Conservation (phyloP, 2,888 invertebrate genomes). For the Trissoscelio sp. region DNA sequence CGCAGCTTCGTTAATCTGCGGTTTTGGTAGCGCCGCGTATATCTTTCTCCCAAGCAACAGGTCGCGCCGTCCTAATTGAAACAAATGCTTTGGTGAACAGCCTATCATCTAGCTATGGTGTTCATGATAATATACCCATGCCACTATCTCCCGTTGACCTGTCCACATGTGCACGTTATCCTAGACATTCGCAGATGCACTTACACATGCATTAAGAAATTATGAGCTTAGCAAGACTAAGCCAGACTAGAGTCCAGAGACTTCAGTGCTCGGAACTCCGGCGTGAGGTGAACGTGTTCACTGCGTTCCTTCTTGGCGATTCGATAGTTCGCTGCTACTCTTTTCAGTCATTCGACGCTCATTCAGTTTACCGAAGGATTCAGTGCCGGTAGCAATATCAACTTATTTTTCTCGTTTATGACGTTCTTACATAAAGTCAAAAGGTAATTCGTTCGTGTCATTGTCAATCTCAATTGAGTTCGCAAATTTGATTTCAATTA, state of each 20-base stretch:
- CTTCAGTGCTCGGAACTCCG: slow-evolving; percentile 68
- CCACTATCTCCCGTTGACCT: slow-evolving; percentile 37
- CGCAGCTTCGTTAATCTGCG: slow-evolving; percentile 8
- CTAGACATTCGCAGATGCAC: slow-evolving; percentile 62
- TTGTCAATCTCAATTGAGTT: slow-evolving; percentile 12
- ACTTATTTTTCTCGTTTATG: slow-evolving; percentile 59
- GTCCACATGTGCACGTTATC: slow-evolving; percentile 42
- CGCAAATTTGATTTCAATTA: no score
- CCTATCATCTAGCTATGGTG: slow-evolving; percentile 2
- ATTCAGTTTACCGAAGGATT: slow-evolving; percentile 65
- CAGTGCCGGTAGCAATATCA: slow-evolving; percentile 67
- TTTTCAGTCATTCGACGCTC: slow-evolving; percentile 62
- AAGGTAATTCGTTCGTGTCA: slow-evolving; percentile 44
- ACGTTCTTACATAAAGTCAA: slow-evolving; percentile 46
- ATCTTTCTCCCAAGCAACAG: slow-evolving; percentile 6
- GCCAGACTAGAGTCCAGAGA: slow-evolving; percentile 59
- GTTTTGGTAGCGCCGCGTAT: not conserved
- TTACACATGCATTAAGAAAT: slow-evolving; percentile 66
- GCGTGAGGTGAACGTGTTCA: slow-evolving; percentile 70
- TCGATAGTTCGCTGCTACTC: slow-evolving; percentile 59
- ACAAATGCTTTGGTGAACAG: not conserved
- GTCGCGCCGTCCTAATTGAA: slow-evolving; percentile 20
- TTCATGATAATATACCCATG: not conserved
- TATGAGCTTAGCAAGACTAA: slow-evolving; percentile 66
- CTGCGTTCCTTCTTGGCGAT: slow-evolving; percentile 62